These are phyloP conservation scores for Ctenicera cuprea DNA, from an alignment of 2,888 invertebrate species.

Conservation along the genomic window DNA sequence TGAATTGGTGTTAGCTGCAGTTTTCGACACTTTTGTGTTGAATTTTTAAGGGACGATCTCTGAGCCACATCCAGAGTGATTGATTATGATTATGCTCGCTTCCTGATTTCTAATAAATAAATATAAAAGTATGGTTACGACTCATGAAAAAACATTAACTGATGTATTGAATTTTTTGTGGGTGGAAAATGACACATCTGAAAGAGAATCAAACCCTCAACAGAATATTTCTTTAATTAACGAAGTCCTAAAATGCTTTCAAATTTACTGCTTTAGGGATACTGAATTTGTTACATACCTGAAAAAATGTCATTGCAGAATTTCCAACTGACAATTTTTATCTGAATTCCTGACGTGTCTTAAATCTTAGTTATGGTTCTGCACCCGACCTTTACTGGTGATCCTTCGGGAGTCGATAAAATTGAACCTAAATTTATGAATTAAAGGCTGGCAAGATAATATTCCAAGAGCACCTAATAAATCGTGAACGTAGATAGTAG, in stretches of 20 bases:
- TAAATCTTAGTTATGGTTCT: no score
- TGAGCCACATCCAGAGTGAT: slow-evolving; percentile 6
- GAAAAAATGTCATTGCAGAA: no score
- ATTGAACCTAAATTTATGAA: slow-evolving; percentile 9
- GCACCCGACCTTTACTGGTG: background rate
- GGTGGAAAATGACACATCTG: no score
- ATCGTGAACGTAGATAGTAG: slow-evolving; percentile 23
- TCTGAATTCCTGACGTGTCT: no score
- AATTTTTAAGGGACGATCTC: background rate
- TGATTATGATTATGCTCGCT: slow-evolving; percentile 11
- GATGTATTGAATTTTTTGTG: no score
- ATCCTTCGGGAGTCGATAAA: slow-evolving; percentile 5
- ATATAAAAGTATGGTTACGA: background rate
- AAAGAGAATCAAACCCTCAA: no score
- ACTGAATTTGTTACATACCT: no score
- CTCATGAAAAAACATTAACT: background rate
- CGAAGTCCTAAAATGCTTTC: no score
- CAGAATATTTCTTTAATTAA: no score
- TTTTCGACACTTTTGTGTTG: slow-evolving; percentile 5
- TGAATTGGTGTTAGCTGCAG: slow-evolving; percentile 26
- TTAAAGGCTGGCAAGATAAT: slow-evolving; percentile 17
- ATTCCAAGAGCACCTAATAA: slow-evolving; percentile 36
- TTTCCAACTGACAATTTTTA: no score
- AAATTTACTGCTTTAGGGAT: no score
- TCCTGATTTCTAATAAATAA: slow-evolving; percentile 19